phyloP scores from a whole-genome alignment of 92 coral and sea anemone genomes.

The Palythoa grandis region DNA sequence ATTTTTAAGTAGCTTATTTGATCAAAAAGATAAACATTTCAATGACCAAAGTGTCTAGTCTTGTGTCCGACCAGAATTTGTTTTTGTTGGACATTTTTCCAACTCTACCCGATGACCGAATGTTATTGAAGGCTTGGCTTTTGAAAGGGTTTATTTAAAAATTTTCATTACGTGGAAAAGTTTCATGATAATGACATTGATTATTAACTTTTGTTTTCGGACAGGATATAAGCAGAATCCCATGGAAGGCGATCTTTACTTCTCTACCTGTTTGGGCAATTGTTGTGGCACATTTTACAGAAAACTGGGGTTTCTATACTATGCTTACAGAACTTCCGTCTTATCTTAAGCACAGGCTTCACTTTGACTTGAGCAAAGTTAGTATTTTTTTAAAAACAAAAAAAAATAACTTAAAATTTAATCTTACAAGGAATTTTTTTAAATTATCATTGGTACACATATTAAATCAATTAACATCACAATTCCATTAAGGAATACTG shows the following conservation, averaged over 20 bases:
- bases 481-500: too few relatives aligned
- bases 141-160: neutral
- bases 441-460: too few relatives aligned
- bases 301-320: slow-evolving; percentile 98
- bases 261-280: slow-evolving; percentile 93
- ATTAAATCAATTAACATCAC: too few relatives aligned
- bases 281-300: slow-evolving; percentile 93
- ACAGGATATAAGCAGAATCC: slow-evolving; percentile 59
- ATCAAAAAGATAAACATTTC: too few relatives aligned
- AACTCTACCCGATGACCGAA: too few relatives aligned
- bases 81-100: too few relatives aligned
- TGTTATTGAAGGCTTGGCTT: too few relatives aligned
- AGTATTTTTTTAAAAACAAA: slow-evolving; percentile 8
- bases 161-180: neutral
- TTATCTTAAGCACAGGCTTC: slow-evolving; percentile 82
- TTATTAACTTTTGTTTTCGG: neutral
- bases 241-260: slow-evolving; percentile 89
- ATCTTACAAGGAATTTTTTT: neutral
- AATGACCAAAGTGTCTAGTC: too few relatives aligned
- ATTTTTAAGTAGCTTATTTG: too few relatives aligned
- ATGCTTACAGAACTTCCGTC: slow-evolving; percentile 88
- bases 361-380: slow-evolving; percentile 80
- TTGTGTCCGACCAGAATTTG: too few relatives aligned
- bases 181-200: neutral
- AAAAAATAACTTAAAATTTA: too few relatives aligned